These are phyloP conservation scores for Gobius niger DNA, from an alignment of 2,113 vertebrate species.

Conservation along the genomic window DNA sequence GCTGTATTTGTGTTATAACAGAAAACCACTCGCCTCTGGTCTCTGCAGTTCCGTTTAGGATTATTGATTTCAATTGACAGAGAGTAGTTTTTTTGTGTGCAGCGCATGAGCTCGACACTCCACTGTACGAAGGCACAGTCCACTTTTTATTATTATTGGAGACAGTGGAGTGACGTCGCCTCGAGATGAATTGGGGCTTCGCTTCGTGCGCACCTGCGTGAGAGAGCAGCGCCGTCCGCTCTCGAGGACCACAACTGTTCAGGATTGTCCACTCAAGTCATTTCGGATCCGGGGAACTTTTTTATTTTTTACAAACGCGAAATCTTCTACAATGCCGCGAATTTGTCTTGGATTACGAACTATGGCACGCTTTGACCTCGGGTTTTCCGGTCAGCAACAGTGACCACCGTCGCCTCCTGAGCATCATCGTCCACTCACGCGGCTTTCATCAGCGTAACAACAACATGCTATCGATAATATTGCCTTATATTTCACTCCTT, in stretches of 20 bases:
- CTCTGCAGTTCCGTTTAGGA: too few relatives aligned
- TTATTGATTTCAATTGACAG: too few relatives aligned
- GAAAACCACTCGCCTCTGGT: too few relatives aligned
- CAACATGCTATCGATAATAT: slow-evolving; percentile 82
- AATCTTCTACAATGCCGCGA: slow-evolving; percentile 42
- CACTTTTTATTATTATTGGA: neutral
- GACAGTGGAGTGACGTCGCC: slow-evolving; percentile 45
- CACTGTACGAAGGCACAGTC: slow-evolving; percentile 2
- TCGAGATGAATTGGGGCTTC: slow-evolving; percentile 36
- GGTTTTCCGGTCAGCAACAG: slow-evolving; percentile 16
- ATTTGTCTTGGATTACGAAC: slow-evolving; percentile 66
- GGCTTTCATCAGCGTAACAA: slow-evolving; percentile 56
- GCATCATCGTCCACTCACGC: slow-evolving; percentile 32
- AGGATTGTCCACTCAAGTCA: slow-evolving; percentile 47
- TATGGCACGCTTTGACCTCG: slow-evolving; percentile 37
- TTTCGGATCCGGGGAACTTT: slow-evolving; percentile 3
- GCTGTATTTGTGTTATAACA: too few relatives aligned
- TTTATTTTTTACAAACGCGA: slow-evolving; percentile 33
- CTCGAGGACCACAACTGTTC: slow-evolving; percentile 39
- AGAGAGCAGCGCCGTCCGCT: slow-evolving; percentile 46
- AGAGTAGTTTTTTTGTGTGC: too few relatives aligned
- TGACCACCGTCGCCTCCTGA: slow-evolving; percentile 30
- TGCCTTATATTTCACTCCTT: slow-evolving; percentile 80
- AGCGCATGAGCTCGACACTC: neutral
- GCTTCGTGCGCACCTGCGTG: slow-evolving; percentile 54